Conservation (phyloP, 1,140 invertebrate species). For the Nebria ingens region DNA sequence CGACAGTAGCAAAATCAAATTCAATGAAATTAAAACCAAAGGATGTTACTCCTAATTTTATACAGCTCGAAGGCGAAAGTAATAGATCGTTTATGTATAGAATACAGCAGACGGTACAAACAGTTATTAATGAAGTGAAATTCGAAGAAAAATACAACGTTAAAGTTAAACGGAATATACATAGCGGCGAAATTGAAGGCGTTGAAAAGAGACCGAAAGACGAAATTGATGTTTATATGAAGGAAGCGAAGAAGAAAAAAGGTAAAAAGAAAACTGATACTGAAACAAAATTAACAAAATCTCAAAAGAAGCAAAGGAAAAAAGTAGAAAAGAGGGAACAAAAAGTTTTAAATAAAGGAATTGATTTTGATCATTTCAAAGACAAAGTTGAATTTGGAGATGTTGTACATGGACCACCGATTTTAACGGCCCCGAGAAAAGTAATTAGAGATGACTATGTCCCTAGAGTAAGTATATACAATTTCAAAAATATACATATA, state of each 20-base stretch:
- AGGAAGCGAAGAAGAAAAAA: constrained; percentile 30
- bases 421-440: constrained; percentile 35
- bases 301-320: constrained; percentile 37
- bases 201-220: constrained; percentile 36
- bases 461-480: constrained; percentile 28
- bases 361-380: constrained; percentile 29
- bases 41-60: constrained; percentile 39
- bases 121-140: constrained; percentile 37
- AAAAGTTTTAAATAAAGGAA: constrained; percentile 15
- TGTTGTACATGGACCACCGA: constrained; percentile 45
- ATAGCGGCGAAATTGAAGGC: constrained; percentile 35
- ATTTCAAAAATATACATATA: neutral
- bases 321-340: constrained; percentile 37
- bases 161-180: constrained; percentile 36
- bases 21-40: constrained; percentile 30
- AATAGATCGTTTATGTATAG: constrained; percentile 35
- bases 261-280: constrained; percentile 31
- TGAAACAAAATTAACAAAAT: constrained; percentile 34
- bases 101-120: constrained; percentile 36
- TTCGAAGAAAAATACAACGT: constrained; percentile 47
- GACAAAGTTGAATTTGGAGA: constrained; percentile 52
- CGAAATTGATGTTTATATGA: constrained; percentile 33
- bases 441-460: constrained; percentile 27
- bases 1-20: constrained; percentile 5
- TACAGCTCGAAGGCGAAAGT: constrained; percentile 37